Evolutionary conservation across 2,888 invertebrate species (phyloP).

Genomic region (Acrocera orbiculus): DNA sequence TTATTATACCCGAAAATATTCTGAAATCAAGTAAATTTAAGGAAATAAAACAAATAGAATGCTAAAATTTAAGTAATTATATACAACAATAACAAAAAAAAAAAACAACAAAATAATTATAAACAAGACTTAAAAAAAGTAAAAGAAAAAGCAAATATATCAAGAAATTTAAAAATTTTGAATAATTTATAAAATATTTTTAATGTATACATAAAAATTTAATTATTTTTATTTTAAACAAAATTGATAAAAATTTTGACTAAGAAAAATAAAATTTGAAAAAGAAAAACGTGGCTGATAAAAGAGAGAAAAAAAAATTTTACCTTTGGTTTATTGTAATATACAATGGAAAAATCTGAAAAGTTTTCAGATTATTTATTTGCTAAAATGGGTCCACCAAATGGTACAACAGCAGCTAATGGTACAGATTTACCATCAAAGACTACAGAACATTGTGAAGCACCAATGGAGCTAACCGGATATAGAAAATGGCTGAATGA

Average conservation of each 20-base stretch:
- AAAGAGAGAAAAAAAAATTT: slow-evolving; percentile 1
- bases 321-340: slow-evolving; percentile 10
- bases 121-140: too few species aligned
- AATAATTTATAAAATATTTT: too few species aligned
- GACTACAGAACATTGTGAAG: slow-evolving; percentile 42
- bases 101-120: too few species aligned
- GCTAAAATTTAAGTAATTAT: too few species aligned
- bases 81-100: too few species aligned
- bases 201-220: too few species aligned
- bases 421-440: slow-evolving; percentile 36
- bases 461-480: slow-evolving; percentile 47
- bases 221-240: too few species aligned
- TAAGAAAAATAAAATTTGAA: slow-evolving; percentile 3
- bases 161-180: too few species aligned
- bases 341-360: slow-evolving; percentile 42
- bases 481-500: slow-evolving; percentile 50
- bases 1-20: background rate
- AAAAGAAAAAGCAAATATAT: slow-evolving; percentile 2
- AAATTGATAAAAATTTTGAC: slow-evolving; percentile 2
- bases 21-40: background rate
- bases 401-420: slow-evolving; percentile 31
- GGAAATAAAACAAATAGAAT: too few species aligned
- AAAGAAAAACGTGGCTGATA: background rate
- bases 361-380: slow-evolving; percentile 65
- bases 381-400: slow-evolving; percentile 58